These are phyloP conservation scores for Drosophila tanythrix DNA, from an alignment of 2,888 invertebrate species.

Conservation along the genomic window DNA sequence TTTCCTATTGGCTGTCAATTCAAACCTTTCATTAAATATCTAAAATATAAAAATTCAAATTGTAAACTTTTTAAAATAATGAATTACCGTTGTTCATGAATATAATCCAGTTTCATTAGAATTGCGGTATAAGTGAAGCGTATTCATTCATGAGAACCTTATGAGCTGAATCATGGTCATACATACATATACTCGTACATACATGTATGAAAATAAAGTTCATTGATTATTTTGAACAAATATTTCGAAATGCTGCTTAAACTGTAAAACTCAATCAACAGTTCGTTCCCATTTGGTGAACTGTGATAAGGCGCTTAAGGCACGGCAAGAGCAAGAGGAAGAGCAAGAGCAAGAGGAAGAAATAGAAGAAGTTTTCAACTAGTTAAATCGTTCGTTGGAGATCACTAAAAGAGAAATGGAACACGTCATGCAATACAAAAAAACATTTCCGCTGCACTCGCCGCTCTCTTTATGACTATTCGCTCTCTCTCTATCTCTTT, in stretches of 20 bases:
- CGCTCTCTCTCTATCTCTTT: constrained; percentile 38
- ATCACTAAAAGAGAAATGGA: constrained; percentile 50
- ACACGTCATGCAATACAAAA: constrained; percentile 43
- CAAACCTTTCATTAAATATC: not conserved
- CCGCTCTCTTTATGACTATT: constrained; percentile 28
- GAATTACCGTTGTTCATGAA: not conserved
- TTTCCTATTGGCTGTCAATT: no score
- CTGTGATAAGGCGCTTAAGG: constrained; percentile 54
- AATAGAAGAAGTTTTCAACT: constrained; percentile 21
- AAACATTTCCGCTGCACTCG: constrained; percentile 30
- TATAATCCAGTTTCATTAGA: not conserved
- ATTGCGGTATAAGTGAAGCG: not conserved
- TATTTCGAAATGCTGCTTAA: constrained; percentile 43
- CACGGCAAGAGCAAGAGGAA: no score
- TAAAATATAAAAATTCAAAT: not conserved
- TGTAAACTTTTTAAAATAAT: not conserved
- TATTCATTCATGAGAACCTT: not conserved
- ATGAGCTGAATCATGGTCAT: not conserved
- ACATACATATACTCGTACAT: not conserved
- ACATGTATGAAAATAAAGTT: constrained; percentile 14
- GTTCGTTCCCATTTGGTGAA: constrained; percentile 65
- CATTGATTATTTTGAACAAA: constrained; percentile 38
- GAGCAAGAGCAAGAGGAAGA: not conserved
- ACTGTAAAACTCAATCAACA: constrained; percentile 58
- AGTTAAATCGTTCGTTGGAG: constrained; percentile 27